Evolutionary conservation across 2,113 vertebrate species (phyloP).

Genomic region (Gymnarchus niloticus): DNA sequence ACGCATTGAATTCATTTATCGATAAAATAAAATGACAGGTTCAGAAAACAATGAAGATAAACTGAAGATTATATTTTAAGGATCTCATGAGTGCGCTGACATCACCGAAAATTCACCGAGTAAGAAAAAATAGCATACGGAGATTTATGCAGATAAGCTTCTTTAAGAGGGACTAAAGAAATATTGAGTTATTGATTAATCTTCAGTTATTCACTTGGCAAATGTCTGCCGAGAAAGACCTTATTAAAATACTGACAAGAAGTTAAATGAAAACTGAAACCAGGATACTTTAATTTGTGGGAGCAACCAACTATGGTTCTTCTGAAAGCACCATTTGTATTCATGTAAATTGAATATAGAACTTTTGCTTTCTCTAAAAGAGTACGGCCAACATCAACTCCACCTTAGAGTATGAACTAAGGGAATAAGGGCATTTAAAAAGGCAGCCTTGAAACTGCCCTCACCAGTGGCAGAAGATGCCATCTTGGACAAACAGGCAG

Average conservation of each 20-base stretch:
- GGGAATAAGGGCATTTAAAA: neutral
- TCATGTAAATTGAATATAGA: neutral
- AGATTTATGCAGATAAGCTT: constrained; percentile 14
- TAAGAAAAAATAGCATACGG: constrained; percentile 6
- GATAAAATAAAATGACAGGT: neutral
- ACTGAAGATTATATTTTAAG: neutral
- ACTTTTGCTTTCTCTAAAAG: neutral
- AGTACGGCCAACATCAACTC: no score
- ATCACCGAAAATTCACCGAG: neutral
- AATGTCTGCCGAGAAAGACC: constrained; percentile 1
- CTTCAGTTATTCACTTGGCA: constrained; percentile 14
- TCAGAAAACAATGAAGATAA: neutral
- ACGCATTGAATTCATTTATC: neutral
- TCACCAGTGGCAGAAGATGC: constrained; percentile 4
- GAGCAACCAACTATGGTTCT: neutral
- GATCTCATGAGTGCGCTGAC: neutral
- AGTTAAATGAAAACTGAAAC: constrained; percentile 1
- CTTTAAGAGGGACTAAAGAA: constrained; percentile 19
- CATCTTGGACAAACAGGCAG: neutral
- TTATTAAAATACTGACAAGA: constrained; percentile 3
- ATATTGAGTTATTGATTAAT: constrained; percentile 15
- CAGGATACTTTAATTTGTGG: neutral
- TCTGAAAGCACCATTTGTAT: neutral
- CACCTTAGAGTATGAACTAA: neutral
- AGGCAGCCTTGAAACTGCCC: neutral